Evolutionary conservation across 2,113 vertebrate genomes (phyloP), one percentile per base, ranked within the genome.

Genomic region (Zosterops japonicus): DNA sequence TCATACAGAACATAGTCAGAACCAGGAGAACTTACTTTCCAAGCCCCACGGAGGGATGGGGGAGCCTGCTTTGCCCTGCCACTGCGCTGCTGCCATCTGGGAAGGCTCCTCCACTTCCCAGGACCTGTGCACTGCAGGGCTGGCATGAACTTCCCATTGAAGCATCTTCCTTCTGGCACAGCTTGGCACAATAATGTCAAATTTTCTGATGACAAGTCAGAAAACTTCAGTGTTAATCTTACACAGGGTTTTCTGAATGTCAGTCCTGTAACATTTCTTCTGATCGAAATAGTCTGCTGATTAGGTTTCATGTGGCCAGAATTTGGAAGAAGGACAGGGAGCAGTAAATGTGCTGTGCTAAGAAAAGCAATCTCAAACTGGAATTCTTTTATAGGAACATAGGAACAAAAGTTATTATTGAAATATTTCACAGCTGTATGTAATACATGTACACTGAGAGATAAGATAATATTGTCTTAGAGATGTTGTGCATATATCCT

Each of bases 1-100:
- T 44, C 0, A 0, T 20, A 25, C 8, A 35, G 3, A 74, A 22
- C 28, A 9, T 2, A 46, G 59, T 11, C 6, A 3, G 39, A 88
- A 60, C 11, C 16, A 33, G 61, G 23, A 57, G 29, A 36, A 35
- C 2, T 44, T 41, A 1, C n/a, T 56, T 65, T 61, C 53, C 5
- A 2, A 8, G 7, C 35, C 1, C 1, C 14, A 2, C 3, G 1
- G 33, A 8, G 29, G 25, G 35, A n/a, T 18, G 11, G 47, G 27
- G 1, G 10, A 52, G 36, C 31, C n/a, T 39, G 60, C 52, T 67
- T 22, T 31, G 15, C 42, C 24, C 56, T 83, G 31, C 16, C 35
- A 12, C 46, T 8, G 12, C 2, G 2, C 77, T 57, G 44, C 33
- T 70, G 74, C 35, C n/a, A 2, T 25, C 28, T 46, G n/a, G 4